Percentiles rank a stretch among this genome's conserved stretches.
phyloP scores from a whole-genome alignment of 2,888 invertebrate genomes.

The Pyrocoelia pectoralis region DNA sequence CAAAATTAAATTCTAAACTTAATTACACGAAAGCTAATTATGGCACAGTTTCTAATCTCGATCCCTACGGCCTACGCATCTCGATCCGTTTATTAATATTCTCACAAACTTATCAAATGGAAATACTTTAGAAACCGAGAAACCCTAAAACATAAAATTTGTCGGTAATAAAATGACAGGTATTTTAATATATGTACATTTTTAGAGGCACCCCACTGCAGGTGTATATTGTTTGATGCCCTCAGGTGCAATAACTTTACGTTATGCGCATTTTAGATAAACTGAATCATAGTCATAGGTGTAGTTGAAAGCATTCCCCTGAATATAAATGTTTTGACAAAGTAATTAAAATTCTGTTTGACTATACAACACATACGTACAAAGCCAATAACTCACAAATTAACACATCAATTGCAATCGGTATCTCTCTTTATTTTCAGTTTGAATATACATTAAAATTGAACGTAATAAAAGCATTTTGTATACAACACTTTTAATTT shows the following conservation, averaged over 20 bases:
- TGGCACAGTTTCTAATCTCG: too few species aligned
- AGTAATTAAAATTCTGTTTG: slow-evolving; percentile 10
- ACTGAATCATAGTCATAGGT: slow-evolving; percentile 5
- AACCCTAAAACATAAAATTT: neutral
- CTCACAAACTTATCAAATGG: too few species aligned
- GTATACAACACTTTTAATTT: neutral
- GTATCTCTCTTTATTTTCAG: neutral
- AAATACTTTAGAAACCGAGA: neutral
- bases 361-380: neutral
- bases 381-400: neutral
- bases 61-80: too few species aligned
- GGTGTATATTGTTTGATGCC: slow-evolving; percentile 5
- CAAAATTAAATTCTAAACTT: too few species aligned
- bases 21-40: too few species aligned
- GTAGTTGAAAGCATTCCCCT: slow-evolving; percentile 6
- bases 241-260: slow-evolving; percentile 4
- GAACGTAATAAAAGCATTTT: neutral
- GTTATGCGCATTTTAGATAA: slow-evolving; percentile 11
- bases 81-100: too few species aligned
- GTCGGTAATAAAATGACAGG: neutral
- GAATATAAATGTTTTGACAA: neutral
- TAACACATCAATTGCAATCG: neutral
- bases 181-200: neutral
- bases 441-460: neutral
- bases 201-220: neutral